Evolutionary conservation across 1,140 invertebrate genomes (phyloP).

Genomic region (Tetragnatha versicolor): DNA sequence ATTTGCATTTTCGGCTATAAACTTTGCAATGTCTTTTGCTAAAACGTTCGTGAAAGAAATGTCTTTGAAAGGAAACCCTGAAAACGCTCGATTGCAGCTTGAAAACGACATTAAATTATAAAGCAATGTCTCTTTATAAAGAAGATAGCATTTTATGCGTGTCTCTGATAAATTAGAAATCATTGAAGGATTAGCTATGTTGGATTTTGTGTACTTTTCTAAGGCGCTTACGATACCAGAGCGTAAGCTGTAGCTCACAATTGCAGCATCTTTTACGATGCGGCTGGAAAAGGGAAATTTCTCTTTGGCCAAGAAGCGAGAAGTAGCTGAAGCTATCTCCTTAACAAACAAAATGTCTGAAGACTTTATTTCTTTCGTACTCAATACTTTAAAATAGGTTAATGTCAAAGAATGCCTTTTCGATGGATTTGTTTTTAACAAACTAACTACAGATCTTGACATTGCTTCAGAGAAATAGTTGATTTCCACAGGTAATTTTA

Average conservation of each 20-base stretch:
- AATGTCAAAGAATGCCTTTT: not conserved
- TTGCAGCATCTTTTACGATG: not conserved
- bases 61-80: not conserved
- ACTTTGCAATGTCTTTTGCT: not conserved
- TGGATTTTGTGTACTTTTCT: not conserved
- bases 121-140: constrained; percentile 1
- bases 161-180: not conserved
- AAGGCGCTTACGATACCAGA: constrained; percentile 4
- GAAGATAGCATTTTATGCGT: not conserved
- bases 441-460: not conserved
- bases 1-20: not conserved
- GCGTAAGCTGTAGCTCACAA: constrained; percentile 1
- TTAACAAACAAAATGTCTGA: not conserved
- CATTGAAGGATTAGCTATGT: not conserved
- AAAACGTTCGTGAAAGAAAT: not conserved
- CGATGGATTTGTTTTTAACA: not conserved
- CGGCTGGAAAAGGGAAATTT: not conserved
- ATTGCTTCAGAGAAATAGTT: constrained; percentile 3
- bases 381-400: not conserved
- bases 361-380: not conserved
- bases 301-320: not conserved
- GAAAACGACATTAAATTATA: constrained; percentile 35
- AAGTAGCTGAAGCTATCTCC: not conserved
- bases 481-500: not conserved
- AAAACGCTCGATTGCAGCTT: constrained; percentile 17